A percentile compares a stretch with the other conserved stretches of the same genome.
phyloP scores from a whole-genome alignment of 2,888 invertebrate genomes.

The Lasioglossum leucozonium region DNA sequence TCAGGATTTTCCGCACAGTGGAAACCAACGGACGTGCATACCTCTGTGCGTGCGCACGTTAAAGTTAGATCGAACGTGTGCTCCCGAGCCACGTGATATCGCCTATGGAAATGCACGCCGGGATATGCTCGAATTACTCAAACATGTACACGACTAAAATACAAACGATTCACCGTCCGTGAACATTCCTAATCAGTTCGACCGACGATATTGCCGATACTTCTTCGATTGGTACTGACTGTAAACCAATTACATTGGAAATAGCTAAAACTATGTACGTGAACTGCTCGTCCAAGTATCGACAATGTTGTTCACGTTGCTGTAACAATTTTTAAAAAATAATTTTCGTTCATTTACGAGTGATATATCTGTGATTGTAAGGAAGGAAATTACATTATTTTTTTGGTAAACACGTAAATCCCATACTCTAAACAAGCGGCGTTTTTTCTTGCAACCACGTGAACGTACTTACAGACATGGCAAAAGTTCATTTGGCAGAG shows the following conservation, averaged over 20 bases:
- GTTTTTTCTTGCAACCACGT: too few relatives aligned
- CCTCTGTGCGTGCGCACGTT: not conserved
- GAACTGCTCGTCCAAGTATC: too few relatives aligned
- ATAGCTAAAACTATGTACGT: too few relatives aligned
- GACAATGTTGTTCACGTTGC: too few relatives aligned
- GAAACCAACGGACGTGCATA: constrained; percentile 22
- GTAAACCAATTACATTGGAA: too few relatives aligned
- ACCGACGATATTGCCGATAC: not conserved
- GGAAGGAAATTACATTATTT: too few relatives aligned
- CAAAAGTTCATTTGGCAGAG: not conserved
- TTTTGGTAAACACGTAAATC: too few relatives aligned
- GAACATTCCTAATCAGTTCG: not conserved
- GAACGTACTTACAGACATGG: not conserved
- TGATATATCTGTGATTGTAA: too few relatives aligned
- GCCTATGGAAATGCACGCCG: not conserved
- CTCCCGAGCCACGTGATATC: not conserved
- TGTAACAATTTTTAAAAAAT: too few relatives aligned
- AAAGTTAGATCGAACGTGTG: constrained; percentile 11
- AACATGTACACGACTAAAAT: not conserved
- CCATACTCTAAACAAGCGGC: too few relatives aligned
- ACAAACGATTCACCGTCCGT: not conserved
- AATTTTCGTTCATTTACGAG: too few relatives aligned
- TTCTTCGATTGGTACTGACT: too few relatives aligned
- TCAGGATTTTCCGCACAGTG: constrained; percentile 30
- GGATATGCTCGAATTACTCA: not conserved